Evolutionary conservation across 2,797 vertebrate genomes (phyloP).

Genomic region (Anomalospiza imberbis): DNA sequence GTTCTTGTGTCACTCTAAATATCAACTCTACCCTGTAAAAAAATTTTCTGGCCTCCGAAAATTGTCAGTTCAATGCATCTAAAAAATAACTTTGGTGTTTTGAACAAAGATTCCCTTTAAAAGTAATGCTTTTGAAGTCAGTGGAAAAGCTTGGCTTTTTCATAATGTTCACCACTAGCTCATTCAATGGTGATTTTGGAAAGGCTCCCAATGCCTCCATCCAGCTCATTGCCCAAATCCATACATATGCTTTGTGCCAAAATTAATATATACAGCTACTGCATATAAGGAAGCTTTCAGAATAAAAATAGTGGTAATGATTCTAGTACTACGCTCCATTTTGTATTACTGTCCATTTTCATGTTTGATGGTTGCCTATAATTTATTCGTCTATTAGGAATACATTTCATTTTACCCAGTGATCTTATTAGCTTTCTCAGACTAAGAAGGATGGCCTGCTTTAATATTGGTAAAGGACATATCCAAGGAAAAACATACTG

Average conservation of each 20-base stretch:
- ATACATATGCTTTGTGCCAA: background rate
- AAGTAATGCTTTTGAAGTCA: background rate
- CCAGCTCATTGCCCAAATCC: background rate
- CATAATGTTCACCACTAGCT: background rate
- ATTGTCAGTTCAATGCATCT: background rate
- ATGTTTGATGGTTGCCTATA: background rate
- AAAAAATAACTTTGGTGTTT: background rate
- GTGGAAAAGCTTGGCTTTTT: background rate
- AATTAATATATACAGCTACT: conserved; percentile 19
- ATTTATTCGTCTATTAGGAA: conserved; percentile 1
- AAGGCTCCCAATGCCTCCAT: background rate
- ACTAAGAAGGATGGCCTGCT: background rate
- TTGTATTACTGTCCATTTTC: background rate
- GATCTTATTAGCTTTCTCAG: background rate
- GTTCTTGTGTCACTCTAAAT: background rate
- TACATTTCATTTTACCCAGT: conserved; percentile 1
- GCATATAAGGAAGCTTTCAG: conserved; percentile 21
- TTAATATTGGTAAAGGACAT: background rate
- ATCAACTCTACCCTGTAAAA: background rate
- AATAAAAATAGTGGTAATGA: background rate
- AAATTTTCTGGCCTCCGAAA: background rate
- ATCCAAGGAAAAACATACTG: background rate
- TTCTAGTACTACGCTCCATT: background rate
- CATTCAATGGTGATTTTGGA: background rate
- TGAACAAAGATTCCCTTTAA: conserved; percentile 21